Evolutionary conservation across 2,113 vertebrate species (phyloP).

Genomic region (Ptilorrhoa leucosticta): DNA sequence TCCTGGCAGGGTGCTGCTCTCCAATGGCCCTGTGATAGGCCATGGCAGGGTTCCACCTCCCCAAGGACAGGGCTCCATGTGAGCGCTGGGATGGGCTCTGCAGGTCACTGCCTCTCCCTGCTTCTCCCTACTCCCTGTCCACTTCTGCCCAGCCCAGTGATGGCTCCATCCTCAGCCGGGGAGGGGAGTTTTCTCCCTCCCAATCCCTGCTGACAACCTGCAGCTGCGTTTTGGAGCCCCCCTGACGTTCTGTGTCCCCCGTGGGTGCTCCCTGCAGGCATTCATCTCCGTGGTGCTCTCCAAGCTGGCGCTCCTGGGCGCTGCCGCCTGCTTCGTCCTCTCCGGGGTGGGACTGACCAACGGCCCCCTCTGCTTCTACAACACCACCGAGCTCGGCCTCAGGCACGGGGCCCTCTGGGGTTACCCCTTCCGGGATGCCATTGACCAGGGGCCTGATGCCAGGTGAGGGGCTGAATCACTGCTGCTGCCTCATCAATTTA

Average conservation of each 20-base stretch:
- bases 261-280: constrained; percentile 10
- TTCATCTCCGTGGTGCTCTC: constrained; percentile 63
- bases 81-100: neutral
- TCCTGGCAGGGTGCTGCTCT: neutral
- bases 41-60: neutral
- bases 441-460: neutral
- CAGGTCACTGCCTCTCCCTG: neutral
- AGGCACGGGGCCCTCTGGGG: constrained; percentile 32
- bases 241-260: neutral
- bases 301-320: constrained; percentile 67
- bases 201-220: fast-evolving
- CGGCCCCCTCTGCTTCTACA: constrained; percentile 73
- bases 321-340: constrained; percentile 65
- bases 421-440: constrained; percentile 67
- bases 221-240: fast-evolving
- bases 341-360: constrained; percentile 67
- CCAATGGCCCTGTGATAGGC: fast-evolving
- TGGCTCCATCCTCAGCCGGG: neutral
- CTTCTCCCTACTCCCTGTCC: neutral
- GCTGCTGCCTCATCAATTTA: fast-evolving
- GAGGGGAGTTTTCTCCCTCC: neutral
- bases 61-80: neutral
- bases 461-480: neutral
- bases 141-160: neutral
- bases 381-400: neutral